Percentiles rank a stretch among this genome's conserved stretches.
Evolutionary conservation across 2,113 vertebrate species (phyloP).

Genomic region (Paedocypris sp.): DNA sequence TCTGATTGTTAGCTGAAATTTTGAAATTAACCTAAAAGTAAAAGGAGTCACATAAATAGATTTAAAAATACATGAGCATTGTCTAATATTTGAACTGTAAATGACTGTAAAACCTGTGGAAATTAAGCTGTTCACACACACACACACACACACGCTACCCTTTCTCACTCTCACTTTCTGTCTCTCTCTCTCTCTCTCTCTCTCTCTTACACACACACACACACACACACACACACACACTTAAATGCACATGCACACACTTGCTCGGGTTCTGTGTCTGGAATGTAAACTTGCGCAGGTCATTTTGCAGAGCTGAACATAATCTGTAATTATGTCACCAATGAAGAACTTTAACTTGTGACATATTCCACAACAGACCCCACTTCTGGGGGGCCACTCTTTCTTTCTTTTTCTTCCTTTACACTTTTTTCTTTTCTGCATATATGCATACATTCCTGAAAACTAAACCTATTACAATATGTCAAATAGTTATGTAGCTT

Average conservation of each 20-base stretch:
- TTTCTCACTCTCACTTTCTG: neutral
- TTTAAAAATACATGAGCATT: no score
- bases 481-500: no score
- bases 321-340: conserved; percentile 27
- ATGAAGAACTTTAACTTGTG: conserved; percentile 15
- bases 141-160: no score
- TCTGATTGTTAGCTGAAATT: no score
- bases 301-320: conserved; percentile 20
- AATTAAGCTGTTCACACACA: no score
- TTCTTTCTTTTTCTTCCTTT: neutral
- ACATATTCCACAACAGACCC: conserved; percentile 3
- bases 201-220: neutral
- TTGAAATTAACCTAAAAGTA: no score
- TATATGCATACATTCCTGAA: no score
- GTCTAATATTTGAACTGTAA: no score
- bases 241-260: neutral
- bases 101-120: no score
- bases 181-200: neutral
- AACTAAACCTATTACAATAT: no score
- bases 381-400: neutral
- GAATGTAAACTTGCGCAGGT: conserved; percentile 22
- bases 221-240: neutral
- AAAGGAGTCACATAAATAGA: no score
- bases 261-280: conserved; percentile 23
- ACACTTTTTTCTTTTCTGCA: no score